A percentile compares a stretch with the other conserved stretches of the same genome.
Evolutionary conservation across 2,888 invertebrate genomes (phyloP).

Genomic region (Piscicola geometra): DNA sequence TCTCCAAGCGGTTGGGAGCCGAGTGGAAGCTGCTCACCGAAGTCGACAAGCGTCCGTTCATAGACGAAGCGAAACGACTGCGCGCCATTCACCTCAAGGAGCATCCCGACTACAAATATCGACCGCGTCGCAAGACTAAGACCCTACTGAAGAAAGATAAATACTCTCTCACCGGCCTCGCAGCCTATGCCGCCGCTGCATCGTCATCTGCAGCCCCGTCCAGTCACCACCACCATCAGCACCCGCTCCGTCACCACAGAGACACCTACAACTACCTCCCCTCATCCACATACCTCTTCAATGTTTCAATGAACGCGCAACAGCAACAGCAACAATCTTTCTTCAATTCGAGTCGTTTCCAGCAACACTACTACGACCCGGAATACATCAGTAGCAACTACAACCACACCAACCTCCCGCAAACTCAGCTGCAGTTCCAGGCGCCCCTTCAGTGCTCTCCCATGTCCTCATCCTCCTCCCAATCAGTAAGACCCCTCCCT

Average conservation of each 20-base stretch:
- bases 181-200: conserved; percentile 17
- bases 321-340: conserved; percentile 15
- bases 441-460: conserved; percentile 2
- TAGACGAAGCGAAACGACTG: conserved; percentile 19
- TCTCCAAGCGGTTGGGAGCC: conserved; percentile 17
- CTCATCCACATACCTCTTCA: conserved; percentile 17
- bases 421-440: background rate
- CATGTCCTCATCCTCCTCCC: conserved; percentile 13
- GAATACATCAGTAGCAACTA: background rate
- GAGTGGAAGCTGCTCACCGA: conserved; percentile 24
- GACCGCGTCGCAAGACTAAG: conserved; percentile 64
- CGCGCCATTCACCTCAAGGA: conserved; percentile 22
- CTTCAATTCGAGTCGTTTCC: conserved; percentile 5
- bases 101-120: conserved; percentile 72
- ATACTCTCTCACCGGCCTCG: conserved; percentile 21
- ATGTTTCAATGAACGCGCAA: background rate
- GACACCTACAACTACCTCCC: conserved; percentile 4
- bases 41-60: conserved; percentile 23
- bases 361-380: background rate
- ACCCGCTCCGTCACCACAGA: background rate
- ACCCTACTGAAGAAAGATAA: conserved; percentile 21
- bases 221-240: background rate
- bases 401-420: background rate
- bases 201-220: background rate
- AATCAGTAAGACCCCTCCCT: background rate